These are phyloP conservation scores for Aphaenogaster floridana DNA, from an alignment of 1,140 invertebrate genomes.

Conservation along the genomic window DNA sequence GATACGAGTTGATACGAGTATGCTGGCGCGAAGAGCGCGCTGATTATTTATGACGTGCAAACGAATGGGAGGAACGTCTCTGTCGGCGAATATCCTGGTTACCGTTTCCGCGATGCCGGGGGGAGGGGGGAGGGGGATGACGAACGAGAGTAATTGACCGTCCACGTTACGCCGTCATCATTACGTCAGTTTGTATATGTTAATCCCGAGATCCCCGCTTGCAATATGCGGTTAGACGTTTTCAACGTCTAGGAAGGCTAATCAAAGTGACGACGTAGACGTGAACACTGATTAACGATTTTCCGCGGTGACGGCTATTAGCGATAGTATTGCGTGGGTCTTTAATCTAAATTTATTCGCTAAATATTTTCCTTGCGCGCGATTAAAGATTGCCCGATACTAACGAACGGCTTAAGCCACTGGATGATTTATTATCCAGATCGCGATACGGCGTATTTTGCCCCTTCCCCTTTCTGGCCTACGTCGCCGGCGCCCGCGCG, in stretches of 20 bases:
- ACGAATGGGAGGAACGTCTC: neutral
- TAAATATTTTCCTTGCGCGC: slow-evolving; percentile 49
- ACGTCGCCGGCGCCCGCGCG: slow-evolving; percentile 15
- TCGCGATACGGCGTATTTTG: slow-evolving; percentile 12
- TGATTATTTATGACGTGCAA: neutral
- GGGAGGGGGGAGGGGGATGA: neutral
- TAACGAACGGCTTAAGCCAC: slow-evolving; percentile 41
- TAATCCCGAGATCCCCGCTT: slow-evolving; percentile 28
- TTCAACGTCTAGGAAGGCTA: slow-evolving; percentile 21
- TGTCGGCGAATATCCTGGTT: neutral
- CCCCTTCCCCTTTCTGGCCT: neutral
- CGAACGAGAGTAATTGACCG: slow-evolving; percentile 27
- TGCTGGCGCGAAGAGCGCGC: neutral
- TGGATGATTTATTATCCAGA: slow-evolving; percentile 53
- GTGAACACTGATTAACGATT: slow-evolving; percentile 51
- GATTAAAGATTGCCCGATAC: slow-evolving; percentile 51
- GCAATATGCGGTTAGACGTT: neutral
- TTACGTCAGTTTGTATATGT: slow-evolving; percentile 41
- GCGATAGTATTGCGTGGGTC: slow-evolving; percentile 22
- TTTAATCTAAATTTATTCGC: slow-evolving; percentile 57
- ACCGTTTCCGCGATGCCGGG: neutral
- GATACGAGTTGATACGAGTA: neutral
- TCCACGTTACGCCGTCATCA: too few species aligned
- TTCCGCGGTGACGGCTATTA: slow-evolving; percentile 37
- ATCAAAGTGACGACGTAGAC: slow-evolving; percentile 46